Evolutionary conservation across 2,888 invertebrate genomes (phyloP), one percentile per base, ranked within the genome.

Genomic region (Anthophora plumipes): DNA sequence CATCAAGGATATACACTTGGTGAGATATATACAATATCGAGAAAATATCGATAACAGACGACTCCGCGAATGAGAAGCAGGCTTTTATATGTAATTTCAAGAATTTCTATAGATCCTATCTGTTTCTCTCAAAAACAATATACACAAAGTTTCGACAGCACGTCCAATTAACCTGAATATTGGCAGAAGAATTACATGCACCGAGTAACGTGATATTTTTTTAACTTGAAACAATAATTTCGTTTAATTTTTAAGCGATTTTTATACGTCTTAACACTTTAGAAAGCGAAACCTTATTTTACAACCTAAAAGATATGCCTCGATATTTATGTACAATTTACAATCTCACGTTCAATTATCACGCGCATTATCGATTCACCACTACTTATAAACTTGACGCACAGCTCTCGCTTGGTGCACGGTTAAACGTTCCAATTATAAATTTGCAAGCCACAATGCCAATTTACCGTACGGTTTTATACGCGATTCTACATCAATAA

Each of bases 391-490:
- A 69, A 37, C 63, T 43, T 20, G 46, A 20, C 48, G 14, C 31
- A 50, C 31, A 31, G 31, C 31, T 31, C 31, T 31, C 31, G 31
- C 31, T 1, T 31, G 31, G 31, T 31, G n/a, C 50, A 4, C 20
- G 20, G 54, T 79, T 54, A 66, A 70, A 54, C 59, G 70, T 37
- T 14, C 41, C 70, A 79, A 66, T 79, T 79, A 77, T 66, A 64
- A 77, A 66, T 77, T 66, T 48, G n/a, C 25, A 12, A 41, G 12
- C 31, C 46, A 25, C 77, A 41, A 43, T 52, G 39, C 22, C 59
- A 37, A 77, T 78, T 75, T 78, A 69, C 57, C 64, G 37, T 46
- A 20, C 52, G 43, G 48, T 76, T 70, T 59, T 69, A 69, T 37
- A 50, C 64, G 43, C 61, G 71, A 31, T 46, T 55, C 25, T 25